phyloP scores from a whole-genome alignment of 2,888 invertebrate species.

The Perizoma affinitatum region DNA sequence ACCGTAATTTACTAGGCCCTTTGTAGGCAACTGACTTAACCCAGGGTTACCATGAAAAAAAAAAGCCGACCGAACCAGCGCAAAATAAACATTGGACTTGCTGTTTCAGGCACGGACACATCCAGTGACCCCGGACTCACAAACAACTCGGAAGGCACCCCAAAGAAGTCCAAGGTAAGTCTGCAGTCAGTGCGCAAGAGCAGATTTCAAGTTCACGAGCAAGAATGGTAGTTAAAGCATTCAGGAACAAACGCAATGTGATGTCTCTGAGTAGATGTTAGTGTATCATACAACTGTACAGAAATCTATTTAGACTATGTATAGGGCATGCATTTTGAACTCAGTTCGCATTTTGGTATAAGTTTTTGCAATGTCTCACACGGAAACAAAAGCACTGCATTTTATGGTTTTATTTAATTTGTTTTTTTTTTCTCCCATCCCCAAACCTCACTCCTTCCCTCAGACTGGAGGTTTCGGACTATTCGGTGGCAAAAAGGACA shows the following conservation, averaged over 20 bases:
- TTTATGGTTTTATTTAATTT: constrained; percentile 67
- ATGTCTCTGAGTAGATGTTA: constrained; percentile 50
- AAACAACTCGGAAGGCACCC: constrained; percentile 77
- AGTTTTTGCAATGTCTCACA: constrained; percentile 42
- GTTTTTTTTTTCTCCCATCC: constrained; percentile 69
- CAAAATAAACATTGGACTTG: neutral
- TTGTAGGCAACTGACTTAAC: no score
- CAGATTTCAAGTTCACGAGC: constrained; percentile 26
- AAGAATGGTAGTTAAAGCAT: constrained; percentile 62
- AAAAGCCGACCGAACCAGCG: no score
- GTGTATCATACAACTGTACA: constrained; percentile 68
- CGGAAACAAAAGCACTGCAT: constrained; percentile 42
- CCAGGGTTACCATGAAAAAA: no score
- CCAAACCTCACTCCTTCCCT: constrained; percentile 46
- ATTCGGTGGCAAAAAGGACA: constrained; percentile 71
- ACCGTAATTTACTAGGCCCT: no score
- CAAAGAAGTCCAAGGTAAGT: constrained; percentile 77
- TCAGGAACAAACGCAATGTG: constrained; percentile 35
- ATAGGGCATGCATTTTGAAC: constrained; percentile 61
- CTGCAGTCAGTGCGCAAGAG: neutral
- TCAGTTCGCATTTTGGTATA: constrained; percentile 56
- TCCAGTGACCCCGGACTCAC: constrained; percentile 77
- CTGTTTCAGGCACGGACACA: constrained; percentile 74
- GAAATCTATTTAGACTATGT: constrained; percentile 65
- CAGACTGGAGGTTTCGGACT: constrained; percentile 74